phyloP scores from a whole-genome alignment of 2,888 invertebrate genomes.

The Pollenia labialis region DNA sequence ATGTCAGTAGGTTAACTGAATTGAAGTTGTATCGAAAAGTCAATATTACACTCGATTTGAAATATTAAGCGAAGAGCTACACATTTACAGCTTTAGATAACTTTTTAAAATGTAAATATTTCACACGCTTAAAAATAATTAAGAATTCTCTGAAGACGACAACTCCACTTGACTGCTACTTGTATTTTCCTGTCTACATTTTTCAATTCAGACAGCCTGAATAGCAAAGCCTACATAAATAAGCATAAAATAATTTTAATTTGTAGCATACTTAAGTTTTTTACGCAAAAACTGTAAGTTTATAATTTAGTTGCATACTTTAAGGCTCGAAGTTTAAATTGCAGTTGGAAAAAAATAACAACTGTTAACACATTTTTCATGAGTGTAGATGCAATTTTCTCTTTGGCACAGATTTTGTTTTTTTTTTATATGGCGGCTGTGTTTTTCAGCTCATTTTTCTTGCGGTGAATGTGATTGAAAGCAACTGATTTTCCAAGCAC shows the following conservation, averaged over 20 bases:
- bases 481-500: slow-evolving; percentile 35
- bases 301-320: neutral
- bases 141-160: no score
- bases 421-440: neutral
- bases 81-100: no score
- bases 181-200: no score
- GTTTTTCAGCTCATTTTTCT: slow-evolving; percentile 12
- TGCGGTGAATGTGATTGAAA: slow-evolving; percentile 51
- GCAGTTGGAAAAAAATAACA: neutral
- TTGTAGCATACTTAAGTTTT: neutral
- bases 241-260: neutral
- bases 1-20: no score
- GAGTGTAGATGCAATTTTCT: slow-evolving; percentile 5
- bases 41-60: no score
- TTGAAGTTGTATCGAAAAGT: no score
- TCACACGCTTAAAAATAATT: no score
- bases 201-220: no score
- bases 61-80: no score
- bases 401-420: slow-evolving; percentile 38
- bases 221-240: no score
- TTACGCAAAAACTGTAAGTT: neutral
- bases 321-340: neutral
- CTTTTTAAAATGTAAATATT: no score
- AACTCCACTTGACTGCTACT: no score
- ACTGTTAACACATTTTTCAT: neutral